Evolutionary conservation across 2,888 invertebrate species (phyloP), one percentile per base, ranked within the genome.

Genomic region (Harmothoe impar): DNA sequence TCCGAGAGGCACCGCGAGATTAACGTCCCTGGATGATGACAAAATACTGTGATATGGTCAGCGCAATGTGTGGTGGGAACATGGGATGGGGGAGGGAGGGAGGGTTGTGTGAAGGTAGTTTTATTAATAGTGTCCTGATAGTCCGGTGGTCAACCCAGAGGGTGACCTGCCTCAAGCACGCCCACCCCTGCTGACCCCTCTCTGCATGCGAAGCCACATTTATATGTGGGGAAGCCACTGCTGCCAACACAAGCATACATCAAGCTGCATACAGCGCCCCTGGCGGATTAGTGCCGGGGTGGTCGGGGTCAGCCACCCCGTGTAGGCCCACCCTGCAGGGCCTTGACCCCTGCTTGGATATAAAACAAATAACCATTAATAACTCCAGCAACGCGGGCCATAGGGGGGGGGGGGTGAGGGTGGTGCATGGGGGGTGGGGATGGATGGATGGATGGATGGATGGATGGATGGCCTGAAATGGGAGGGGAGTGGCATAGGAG

Each of bases 351-450:
- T 43, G 31, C 52, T 54, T 12, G 54, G 54, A 86, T 56, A 86
- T 56, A 86, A 54, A 86, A 86, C 86, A 86, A 86, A 86, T 56
- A 86, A 54, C 52, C 86, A 56, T 86, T 86, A 86, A 86, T 86
- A 86, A 86, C 17, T 25, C 17, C 77, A 15, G 77, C 31, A 31
- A 31, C 25, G n/a, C 77, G 31, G 77, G 29, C 52, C n/a, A n/a
- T 20, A 20, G 62, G 23, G 62, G 20, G 62, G 17, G 31, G 3
- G n/a, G 33, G n/a, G n/a, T 1, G 10, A 3, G 31, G 78, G 33
- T 1, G 3, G 10, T n/a, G 25, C 10, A 29, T 7, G 72, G 25
- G 20, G 78, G 35, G 20, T 78, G 1, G 78, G 1, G 0, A 25
- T 10, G 78, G 20, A 35, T n/a, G 17, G n/a, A 78, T 29, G 17